These are phyloP conservation scores for Caenorhabditis imperialis DNA, from an alignment of 2,888 invertebrate species.

Conservation along the genomic window DNA sequence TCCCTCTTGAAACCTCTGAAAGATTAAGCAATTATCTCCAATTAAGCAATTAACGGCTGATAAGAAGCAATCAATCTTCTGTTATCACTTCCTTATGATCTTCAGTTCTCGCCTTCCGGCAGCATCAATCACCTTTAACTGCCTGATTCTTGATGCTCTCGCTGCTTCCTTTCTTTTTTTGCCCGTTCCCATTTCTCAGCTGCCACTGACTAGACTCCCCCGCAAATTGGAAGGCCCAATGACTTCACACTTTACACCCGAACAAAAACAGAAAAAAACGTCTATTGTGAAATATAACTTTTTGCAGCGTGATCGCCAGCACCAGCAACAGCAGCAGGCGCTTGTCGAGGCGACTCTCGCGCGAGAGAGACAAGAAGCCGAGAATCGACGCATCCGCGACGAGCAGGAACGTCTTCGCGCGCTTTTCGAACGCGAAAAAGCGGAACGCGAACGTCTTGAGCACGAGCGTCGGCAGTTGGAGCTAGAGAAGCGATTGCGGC, in stretches of 20 bases:
- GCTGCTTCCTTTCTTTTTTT: conserved; percentile 3
- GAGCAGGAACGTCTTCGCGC: conserved; percentile 60
- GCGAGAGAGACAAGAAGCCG: conserved; percentile 63
- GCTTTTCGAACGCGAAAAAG: conserved; percentile 66
- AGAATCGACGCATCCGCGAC: conserved; percentile 59
- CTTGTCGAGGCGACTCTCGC: conserved; percentile 63
- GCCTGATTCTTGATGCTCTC: conserved; percentile 23
- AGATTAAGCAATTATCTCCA: too few relatives aligned
- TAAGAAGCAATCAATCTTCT: background rate
- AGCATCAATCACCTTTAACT: conserved; percentile 36
- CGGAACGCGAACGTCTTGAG: conserved; percentile 64
- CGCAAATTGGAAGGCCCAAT: conserved; percentile 16
- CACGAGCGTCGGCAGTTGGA: conserved; percentile 57
- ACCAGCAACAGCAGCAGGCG: conserved; percentile 47
- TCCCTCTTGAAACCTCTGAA: too few relatives aligned
- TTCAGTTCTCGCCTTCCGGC: background rate
- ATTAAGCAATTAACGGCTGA: too few relatives aligned
- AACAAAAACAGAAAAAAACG: conserved; percentile 4
- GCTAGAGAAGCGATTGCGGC: conserved; percentile 61
- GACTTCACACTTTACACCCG: conserved; percentile 20
- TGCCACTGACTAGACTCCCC: conserved; percentile 17
- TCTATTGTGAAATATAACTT: conserved; percentile 12
- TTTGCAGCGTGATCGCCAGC: conserved; percentile 53
- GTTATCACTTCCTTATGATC: background rate
- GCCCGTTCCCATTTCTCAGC: background rate